phyloP scores from a whole-genome alignment of 2,888 invertebrate species.

The Creontiades dilutus region DNA sequence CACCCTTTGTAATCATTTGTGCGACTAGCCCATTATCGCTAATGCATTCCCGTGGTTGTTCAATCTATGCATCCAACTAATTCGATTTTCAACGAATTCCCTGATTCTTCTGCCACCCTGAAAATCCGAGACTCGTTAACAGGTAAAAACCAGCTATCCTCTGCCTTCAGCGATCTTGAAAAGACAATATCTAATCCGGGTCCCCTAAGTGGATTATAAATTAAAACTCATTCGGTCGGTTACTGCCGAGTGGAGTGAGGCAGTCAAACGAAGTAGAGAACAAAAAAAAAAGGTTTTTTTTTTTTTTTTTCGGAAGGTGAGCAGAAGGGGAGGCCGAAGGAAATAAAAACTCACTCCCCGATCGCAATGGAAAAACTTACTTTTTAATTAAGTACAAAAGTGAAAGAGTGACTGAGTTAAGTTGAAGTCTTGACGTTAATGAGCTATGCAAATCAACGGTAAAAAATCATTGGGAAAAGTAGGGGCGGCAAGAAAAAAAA shows the following conservation, averaged over 20 bases:
- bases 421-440: constrained; percentile 73
- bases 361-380: constrained; percentile 74
- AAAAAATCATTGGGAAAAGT: constrained; percentile 63
- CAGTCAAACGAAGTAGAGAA: background rate
- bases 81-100: too few species aligned
- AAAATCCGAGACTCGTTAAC: background rate
- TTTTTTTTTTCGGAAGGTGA: constrained; percentile 38
- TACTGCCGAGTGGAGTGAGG: background rate
- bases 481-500: constrained; percentile 54
- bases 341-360: constrained; percentile 51
- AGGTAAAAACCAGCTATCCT: background rate
- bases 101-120: background rate
- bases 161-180: background rate
- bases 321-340: constrained; percentile 2
- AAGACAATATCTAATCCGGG: constrained; percentile 45
- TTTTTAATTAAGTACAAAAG: constrained; percentile 75
- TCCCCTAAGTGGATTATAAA: constrained; percentile 65
- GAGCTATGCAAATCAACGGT: constrained; percentile 75
- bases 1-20: too few species aligned
- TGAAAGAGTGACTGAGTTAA: constrained; percentile 74
- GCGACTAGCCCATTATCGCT: too few species aligned
- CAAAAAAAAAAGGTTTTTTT: constrained; percentile 16
- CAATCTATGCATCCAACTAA: too few species aligned
- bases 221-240: constrained; percentile 56
- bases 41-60: too few species aligned